Conservation (phyloP, 2,113 vertebrate species). For the Ctenomys sociabilis region DNA sequence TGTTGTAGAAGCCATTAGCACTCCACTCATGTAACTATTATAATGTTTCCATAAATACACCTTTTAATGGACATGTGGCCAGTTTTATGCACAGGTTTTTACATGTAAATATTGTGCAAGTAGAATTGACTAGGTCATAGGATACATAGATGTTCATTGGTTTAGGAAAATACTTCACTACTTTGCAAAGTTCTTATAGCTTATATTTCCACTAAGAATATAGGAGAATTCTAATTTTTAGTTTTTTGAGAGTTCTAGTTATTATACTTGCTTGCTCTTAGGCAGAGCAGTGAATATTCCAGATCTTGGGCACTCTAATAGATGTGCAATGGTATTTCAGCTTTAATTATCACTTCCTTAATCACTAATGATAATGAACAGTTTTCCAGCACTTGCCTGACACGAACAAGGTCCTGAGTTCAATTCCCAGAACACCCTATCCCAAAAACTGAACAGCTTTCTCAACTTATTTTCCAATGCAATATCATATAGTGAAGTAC, state of each 20-base stretch:
- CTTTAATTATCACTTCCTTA: too few species aligned
- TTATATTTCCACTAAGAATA: background rate
- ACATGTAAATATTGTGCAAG: background rate
- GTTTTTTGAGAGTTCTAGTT: too few species aligned
- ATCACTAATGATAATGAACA: too few species aligned
- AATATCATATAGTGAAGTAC: background rate
- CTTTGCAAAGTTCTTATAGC: background rate
- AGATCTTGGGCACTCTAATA: too few species aligned
- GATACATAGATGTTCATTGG: background rate
- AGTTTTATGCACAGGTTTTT: background rate
- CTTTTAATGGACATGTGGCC: background rate
- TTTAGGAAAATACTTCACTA: background rate
- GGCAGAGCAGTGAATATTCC: too few species aligned
- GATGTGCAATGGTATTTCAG: too few species aligned
- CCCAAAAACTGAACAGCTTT: background rate
- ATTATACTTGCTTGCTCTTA: too few species aligned
- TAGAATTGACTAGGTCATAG: background rate
- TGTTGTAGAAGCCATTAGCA: background rate
- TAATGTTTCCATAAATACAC: background rate
- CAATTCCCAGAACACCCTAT: too few species aligned
- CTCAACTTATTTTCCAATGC: background rate
- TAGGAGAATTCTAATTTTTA: background rate
- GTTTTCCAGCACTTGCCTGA: too few species aligned
- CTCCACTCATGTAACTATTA: background rate
- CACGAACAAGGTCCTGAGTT: too few species aligned